phyloP scores from a whole-genome alignment of 2,888 invertebrate genomes.

The Eubasilissa splendida region DNA sequence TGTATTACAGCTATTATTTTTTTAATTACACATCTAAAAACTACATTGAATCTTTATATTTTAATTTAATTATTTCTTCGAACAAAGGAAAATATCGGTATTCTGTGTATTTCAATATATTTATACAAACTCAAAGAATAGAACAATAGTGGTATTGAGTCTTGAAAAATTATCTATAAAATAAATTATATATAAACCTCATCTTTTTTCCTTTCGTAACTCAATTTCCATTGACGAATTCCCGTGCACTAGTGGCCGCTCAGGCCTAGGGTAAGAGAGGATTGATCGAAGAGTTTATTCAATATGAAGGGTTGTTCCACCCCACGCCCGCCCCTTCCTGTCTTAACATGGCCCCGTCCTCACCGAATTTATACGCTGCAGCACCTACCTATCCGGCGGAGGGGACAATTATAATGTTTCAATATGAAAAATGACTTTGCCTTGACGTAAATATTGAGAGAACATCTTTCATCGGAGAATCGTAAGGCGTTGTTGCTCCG shows the following conservation, averaged over 20 bases:
- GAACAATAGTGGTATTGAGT: too few relatives aligned
- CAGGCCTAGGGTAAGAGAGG: slow-evolving; percentile 41
- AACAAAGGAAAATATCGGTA: too few relatives aligned
- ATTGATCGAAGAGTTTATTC: slow-evolving; percentile 52
- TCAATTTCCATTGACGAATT: slow-evolving; percentile 35
- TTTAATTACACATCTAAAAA: too few relatives aligned
- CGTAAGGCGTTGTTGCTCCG: not conserved
- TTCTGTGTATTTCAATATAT: too few relatives aligned
- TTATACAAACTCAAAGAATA: too few relatives aligned
- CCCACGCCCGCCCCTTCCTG: slow-evolving; percentile 18
- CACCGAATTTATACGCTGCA: not conserved
- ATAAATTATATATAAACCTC: slow-evolving; percentile 2
- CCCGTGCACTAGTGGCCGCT: slow-evolving; percentile 1
- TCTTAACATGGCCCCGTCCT: not conserved
- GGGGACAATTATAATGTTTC: slow-evolving; percentile 47
- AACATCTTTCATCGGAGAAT: slow-evolving; percentile 26
- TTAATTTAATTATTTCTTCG: too few relatives aligned
- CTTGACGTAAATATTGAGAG: slow-evolving; percentile 41
- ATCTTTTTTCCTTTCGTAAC: slow-evolving; percentile 27
- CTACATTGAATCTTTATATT: too few relatives aligned
- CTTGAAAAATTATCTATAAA: too few relatives aligned
- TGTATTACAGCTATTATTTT: too few relatives aligned
- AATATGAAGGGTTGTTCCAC: slow-evolving; percentile 47
- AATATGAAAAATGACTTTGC: slow-evolving; percentile 51
- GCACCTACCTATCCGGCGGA: not conserved